Base-by-base conservation (phyloP, 2,797 vertebrate genomes). In the Anguilla megastoma region DNA sequence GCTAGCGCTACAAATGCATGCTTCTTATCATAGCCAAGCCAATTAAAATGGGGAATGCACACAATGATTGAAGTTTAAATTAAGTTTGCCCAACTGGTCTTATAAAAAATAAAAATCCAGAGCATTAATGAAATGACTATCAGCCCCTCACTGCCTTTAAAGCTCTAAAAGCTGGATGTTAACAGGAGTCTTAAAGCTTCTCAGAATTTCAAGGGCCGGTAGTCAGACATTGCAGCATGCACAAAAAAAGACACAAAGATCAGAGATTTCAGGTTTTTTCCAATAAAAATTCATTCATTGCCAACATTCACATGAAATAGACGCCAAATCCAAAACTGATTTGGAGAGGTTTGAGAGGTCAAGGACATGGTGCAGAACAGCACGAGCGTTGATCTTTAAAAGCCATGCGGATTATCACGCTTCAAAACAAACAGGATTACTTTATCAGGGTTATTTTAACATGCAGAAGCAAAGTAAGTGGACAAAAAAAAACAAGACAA, bases 401-500 rank as follows among this genome's bases (percentile, higher is more conserved):
- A 79, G 74, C 74, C 74, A 79, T 33, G 74, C 33, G 14, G 74
- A 45, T 41, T 41, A 79, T 12, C 21, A n/a, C 21, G 3, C 6
- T 66, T 41, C 7, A 18, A 79, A 36, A 79, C 7, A 71, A 71
- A 71, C n/a, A 71, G n/a, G 74, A 74, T 36, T 30, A 74, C 33
- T 74, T 74, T 12, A 74, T 74, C 24, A 54, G 45, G 82, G 50
- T 84, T 58, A 84, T 52, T 56, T 84, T 84, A 54, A 33, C 83
- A 79, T 41, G 74, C 74, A 79, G 30, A 79, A 36, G 33, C 12
- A 79, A 41, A 45, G 74, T 2, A 41, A 36, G 14, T 79, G 0
- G 33, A 36, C 4, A 79, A 21, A n/a, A 7, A 79, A 21, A 36
- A 14, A 79, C 3, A 45, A 79, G 36, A 41, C 74, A 36, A 76